Evolutionary conservation across 1,140 invertebrate species (phyloP).

Genomic region (Zaprionus nigranus): DNA sequence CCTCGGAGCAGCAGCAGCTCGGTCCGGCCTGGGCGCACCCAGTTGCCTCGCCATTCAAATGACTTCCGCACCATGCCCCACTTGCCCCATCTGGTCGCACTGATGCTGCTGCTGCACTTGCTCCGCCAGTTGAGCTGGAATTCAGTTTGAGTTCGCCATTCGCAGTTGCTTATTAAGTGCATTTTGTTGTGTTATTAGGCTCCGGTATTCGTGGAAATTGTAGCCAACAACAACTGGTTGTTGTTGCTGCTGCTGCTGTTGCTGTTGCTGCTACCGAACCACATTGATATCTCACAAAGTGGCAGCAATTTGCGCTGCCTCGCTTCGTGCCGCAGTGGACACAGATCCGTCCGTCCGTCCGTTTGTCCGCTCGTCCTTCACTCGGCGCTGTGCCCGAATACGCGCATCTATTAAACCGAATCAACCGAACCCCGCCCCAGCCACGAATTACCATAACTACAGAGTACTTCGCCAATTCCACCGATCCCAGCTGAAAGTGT

Average conservation of each 20-base stretch:
- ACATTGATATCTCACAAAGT: constrained; percentile 58
- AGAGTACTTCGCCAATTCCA: not conserved
- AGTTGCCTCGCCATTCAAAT: not conserved
- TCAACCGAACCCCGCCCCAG: not conserved
- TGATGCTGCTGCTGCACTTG: constrained; percentile 41
- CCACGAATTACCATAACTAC: constrained; percentile 9
- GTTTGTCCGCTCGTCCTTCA: not conserved
- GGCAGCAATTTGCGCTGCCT: constrained; percentile 52
- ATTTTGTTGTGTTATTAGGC: constrained; percentile 77
- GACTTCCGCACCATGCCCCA: not conserved
- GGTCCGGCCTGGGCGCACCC: not conserved
- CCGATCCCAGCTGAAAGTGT: constrained; percentile 38
- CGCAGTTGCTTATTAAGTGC: constrained; percentile 79
- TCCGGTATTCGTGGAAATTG: constrained; percentile 78
- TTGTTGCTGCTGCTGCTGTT: constrained; percentile 20
- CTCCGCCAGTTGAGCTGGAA: constrained; percentile 33
- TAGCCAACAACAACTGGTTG: constrained; percentile 61
- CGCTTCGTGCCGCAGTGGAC: constrained; percentile 55
- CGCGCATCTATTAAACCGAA: constrained; percentile 31
- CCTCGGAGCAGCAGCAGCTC: constrained; percentile 1
- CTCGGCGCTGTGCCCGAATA: constrained; percentile 14
- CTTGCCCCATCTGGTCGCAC: constrained; percentile 13
- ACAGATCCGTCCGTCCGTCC: constrained; percentile 18
- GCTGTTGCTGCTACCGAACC: constrained; percentile 56
- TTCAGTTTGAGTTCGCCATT: constrained; percentile 55